These are phyloP conservation scores for Cordylochernes scorpioides DNA, from an alignment of 2,888 invertebrate genomes.

Conservation along the genomic window DNA sequence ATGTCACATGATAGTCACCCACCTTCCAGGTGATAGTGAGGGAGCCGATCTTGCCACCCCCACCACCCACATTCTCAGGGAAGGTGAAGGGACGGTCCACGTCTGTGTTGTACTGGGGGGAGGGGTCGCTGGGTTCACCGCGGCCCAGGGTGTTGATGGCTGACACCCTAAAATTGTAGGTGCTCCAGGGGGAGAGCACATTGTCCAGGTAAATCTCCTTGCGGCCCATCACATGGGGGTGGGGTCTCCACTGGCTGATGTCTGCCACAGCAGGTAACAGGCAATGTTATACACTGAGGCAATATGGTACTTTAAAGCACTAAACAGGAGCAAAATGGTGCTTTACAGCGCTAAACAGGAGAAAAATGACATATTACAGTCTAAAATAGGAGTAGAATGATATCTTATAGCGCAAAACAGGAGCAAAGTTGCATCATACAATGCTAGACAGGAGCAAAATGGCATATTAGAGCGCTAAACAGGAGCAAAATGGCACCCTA, in stretches of 20 bases:
- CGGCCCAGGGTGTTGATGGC: constrained; percentile 61
- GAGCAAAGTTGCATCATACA: no score
- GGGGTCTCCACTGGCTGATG: constrained; percentile 4
- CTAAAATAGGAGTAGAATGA: no score
- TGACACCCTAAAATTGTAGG: constrained; percentile 62
- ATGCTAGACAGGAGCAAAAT: no score
- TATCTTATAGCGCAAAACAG: no score
- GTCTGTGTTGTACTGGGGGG: constrained; percentile 56
- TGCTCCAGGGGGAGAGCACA: constrained; percentile 51
- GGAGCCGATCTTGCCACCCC: constrained; percentile 83
- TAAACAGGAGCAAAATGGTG: no score
- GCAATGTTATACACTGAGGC: no score
- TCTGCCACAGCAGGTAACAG: constrained; percentile 3
- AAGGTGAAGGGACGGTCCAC: constrained; percentile 48
- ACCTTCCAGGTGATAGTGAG: constrained; percentile 61
- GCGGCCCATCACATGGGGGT: constrained; percentile 7
- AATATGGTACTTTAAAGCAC: no score
- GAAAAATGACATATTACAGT: no score
- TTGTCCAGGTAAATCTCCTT: constrained; percentile 11
- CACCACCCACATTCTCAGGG: constrained; percentile 57
- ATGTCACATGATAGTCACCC: constrained; percentile 12
- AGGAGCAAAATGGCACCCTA: no score
- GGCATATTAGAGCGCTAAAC: no score
- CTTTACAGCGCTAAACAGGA: no score
- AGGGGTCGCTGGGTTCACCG: constrained; percentile 51